Conservation (phyloP, 2,888 invertebrate genomes). For the Philereme transversata region DNA sequence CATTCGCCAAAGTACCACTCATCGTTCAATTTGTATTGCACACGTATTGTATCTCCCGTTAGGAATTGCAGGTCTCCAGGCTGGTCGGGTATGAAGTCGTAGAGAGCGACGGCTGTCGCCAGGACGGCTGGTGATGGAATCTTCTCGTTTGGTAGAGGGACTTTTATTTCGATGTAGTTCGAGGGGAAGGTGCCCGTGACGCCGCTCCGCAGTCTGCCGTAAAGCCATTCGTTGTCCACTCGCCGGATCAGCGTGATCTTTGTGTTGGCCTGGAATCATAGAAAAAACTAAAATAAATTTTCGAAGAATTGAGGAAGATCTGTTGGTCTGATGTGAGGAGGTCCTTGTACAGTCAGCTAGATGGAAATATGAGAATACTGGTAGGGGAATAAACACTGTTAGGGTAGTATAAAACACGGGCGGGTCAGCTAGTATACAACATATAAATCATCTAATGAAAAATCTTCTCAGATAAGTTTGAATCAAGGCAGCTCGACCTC, state of each 20-base stretch:
- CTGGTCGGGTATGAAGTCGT: conserved; percentile 87
- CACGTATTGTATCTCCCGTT: conserved; percentile 79
- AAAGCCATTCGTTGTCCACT: conserved; percentile 92
- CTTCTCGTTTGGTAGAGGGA: conserved; percentile 84
- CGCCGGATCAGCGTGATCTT: conserved; percentile 87
- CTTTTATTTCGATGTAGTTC: conserved; percentile 90
- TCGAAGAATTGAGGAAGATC: too few relatives aligned
- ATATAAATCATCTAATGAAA: background rate
- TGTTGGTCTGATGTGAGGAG: too few relatives aligned
- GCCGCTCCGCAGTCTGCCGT: conserved; percentile 86
- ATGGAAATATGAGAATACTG: too few relatives aligned
- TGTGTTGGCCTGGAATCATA: conserved; percentile 86
- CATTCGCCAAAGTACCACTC: conserved; percentile 92
- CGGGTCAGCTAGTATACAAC: too few relatives aligned
- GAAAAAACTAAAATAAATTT: background rate
- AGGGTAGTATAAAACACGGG: too few relatives aligned
- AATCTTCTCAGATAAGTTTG: conserved; percentile 5
- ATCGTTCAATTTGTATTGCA: conserved; percentile 87
- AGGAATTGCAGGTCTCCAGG: conserved; percentile 67
- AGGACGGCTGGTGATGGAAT: conserved; percentile 40
- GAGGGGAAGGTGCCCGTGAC: conserved; percentile 92
- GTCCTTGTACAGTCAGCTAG: too few relatives aligned
- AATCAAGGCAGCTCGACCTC: conserved; percentile 32
- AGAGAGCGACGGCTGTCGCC: conserved; percentile 86
- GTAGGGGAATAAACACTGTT: too few relatives aligned